Conservation (phyloP, 2,797 vertebrate species). For the Chaetodon trifasciatus region DNA sequence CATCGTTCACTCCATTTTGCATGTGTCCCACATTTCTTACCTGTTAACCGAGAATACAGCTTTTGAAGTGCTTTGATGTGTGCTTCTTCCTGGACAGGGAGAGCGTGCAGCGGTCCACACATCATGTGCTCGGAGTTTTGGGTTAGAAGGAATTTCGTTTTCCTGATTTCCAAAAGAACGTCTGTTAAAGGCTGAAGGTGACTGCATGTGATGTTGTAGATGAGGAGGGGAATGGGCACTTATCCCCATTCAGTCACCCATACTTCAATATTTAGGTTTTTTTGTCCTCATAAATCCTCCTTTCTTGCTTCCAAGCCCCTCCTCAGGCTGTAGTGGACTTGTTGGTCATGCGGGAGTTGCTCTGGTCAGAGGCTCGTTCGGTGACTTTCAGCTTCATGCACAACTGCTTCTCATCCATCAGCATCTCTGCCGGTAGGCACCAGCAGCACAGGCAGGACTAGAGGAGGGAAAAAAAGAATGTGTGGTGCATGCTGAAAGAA, state of each 20-base stretch:
- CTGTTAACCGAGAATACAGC: constrained; percentile 16
- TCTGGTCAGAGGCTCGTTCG: constrained; percentile 92
- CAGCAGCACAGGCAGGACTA: constrained; percentile 97
- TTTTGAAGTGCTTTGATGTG: constrained; percentile 9
- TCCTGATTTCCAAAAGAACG: constrained; percentile 20
- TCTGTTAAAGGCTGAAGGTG: constrained; percentile 25
- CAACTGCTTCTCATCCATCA: constrained; percentile 95
- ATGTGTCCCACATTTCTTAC: constrained; percentile 1
- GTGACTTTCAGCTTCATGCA: constrained; percentile 95
- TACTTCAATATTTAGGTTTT: constrained; percentile 15
- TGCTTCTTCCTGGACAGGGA: constrained; percentile 14
- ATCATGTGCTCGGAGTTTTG: constrained; percentile 26
- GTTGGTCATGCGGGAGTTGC: constrained; percentile 92
- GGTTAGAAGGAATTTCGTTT: not conserved
- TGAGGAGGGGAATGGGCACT: constrained; percentile 18
- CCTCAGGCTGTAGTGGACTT: constrained; percentile 92
- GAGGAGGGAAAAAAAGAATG: constrained; percentile 5
- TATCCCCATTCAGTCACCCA: constrained; percentile 28
- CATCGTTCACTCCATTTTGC: constrained; percentile 16
- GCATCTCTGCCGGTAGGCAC: constrained; percentile 92
- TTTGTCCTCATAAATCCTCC: not conserved
- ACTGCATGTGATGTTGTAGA: constrained; percentile 31
- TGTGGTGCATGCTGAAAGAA: not conserved
- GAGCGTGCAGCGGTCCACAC: not conserved
- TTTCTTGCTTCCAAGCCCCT: constrained; percentile 3